phyloP scores from a whole-genome alignment of 2,113 vertebrate species.

The Dicrurus megarhynchus region DNA sequence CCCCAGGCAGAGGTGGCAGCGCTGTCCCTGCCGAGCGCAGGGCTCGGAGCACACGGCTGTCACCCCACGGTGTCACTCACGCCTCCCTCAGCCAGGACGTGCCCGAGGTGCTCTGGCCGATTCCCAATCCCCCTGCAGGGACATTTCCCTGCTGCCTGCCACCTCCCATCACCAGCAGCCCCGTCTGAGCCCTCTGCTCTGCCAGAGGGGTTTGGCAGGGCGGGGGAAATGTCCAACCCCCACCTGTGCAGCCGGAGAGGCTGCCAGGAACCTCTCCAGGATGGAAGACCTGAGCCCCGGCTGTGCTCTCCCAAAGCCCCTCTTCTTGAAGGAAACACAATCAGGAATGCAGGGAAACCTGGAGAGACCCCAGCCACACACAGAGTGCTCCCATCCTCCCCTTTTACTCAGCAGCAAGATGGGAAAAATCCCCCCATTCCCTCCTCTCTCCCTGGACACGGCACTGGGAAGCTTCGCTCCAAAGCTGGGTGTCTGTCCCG shows the following conservation, averaged over 20 bases:
- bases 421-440: not conserved
- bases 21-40: too few relatives aligned
- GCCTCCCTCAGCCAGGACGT: not conserved
- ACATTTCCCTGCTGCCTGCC: not conserved
- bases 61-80: not conserved
- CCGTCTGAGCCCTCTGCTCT: not conserved
- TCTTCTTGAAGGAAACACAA: not conserved
- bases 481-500: not conserved
- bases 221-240: not conserved
- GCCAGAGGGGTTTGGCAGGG: not conserved
- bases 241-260: not conserved
- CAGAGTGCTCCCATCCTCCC: not conserved
- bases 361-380: too few relatives aligned
- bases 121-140: not conserved
- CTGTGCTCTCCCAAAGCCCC: not conserved
- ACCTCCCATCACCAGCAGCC: not conserved
- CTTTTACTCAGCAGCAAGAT: not conserved
- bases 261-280: not conserved
- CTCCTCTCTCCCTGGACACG: not conserved
- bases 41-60: too few relatives aligned
- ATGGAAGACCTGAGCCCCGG: not conserved
- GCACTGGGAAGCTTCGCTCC: not conserved
- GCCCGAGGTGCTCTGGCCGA: not conserved
- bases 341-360: not conserved
- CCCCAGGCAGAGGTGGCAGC: too few relatives aligned